Conservation (phyloP, 2,797 vertebrate genomes). For the Sebastiscus albofasciatus region DNA sequence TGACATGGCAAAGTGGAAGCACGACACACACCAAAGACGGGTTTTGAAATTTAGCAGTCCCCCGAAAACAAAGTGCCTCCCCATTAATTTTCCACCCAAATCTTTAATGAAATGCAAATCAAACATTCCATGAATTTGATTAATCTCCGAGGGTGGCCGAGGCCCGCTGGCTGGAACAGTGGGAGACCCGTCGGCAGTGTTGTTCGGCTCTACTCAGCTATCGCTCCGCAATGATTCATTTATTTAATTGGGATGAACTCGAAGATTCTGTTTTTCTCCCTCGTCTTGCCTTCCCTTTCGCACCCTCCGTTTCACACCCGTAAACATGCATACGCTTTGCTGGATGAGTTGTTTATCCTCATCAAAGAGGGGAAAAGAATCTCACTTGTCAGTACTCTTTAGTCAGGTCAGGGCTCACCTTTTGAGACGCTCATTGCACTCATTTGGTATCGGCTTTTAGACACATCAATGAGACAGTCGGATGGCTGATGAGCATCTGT, state of each 20-base stretch:
- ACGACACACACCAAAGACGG: slow-evolving; percentile 35
- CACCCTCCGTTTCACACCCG: slow-evolving; percentile 10
- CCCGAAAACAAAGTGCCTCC: slow-evolving; percentile 56
- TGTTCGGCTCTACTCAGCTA: slow-evolving; percentile 62
- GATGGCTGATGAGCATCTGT: slow-evolving; percentile 36
- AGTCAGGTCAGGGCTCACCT: slow-evolving; percentile 43
- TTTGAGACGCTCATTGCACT: slow-evolving; percentile 34
- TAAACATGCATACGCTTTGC: slow-evolving; percentile 29
- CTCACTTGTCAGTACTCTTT: slow-evolving; percentile 28
- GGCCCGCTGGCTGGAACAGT: slow-evolving; percentile 71
- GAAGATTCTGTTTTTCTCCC: slow-evolving; percentile 30
- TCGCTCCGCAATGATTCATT: slow-evolving; percentile 67
- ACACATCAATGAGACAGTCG: slow-evolving; percentile 36
- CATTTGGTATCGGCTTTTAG: slow-evolving; percentile 24
- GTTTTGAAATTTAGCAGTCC: slow-evolving; percentile 36
- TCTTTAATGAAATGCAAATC: slow-evolving; percentile 79
- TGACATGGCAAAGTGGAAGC: slow-evolving; percentile 23
- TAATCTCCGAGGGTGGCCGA: slow-evolving; percentile 71
- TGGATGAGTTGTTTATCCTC: slow-evolving; percentile 42
- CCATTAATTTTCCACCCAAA: slow-evolving; percentile 63
- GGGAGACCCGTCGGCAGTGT: slow-evolving; percentile 62
- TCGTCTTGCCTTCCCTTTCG: background rate
- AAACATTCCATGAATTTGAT: slow-evolving; percentile 77
- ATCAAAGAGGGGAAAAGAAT: slow-evolving; percentile 29
- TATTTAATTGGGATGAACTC: slow-evolving; percentile 71